Evolutionary conservation across 2,797 vertebrate genomes (phyloP).

Genomic region (Fistularia commersonii): DNA sequence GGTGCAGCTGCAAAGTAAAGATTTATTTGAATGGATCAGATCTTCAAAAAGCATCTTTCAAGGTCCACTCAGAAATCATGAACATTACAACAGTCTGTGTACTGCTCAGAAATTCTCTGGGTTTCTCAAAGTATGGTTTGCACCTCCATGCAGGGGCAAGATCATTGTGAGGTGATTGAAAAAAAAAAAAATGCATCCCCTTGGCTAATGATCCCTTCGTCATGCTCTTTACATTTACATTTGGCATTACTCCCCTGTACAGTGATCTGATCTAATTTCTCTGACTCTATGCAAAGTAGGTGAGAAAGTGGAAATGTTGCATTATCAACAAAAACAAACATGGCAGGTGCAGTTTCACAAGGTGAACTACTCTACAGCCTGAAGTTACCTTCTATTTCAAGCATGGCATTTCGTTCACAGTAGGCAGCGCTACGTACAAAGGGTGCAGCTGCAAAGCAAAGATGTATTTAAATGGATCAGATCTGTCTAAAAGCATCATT

Average conservation of each 20-base stretch:
- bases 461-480: background rate
- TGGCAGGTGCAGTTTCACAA: conserved; percentile 27
- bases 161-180: too few species aligned
- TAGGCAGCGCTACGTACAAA: background rate
- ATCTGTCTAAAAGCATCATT: background rate
- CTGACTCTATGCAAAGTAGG: conserved; percentile 29
- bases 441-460: conserved; percentile 3
- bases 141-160: too few species aligned
- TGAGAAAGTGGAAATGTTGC: conserved; percentile 26
- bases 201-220: conserved; percentile 15
- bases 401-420: conserved; percentile 16
- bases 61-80: too few species aligned
- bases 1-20: conserved; percentile 3
- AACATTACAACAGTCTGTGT: too few species aligned
- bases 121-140: too few species aligned
- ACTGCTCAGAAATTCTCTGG: too few species aligned
- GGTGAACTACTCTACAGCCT: background rate
- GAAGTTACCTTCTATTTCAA: conserved; percentile 13
- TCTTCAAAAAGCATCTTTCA: background rate
- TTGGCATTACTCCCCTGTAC: conserved; percentile 27
- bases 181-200: too few species aligned
- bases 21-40: background rate
- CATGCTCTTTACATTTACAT: conserved; percentile 9
- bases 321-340: conserved; percentile 45
- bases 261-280: conserved; percentile 27